Percentiles rank a stretch among this genome's conserved stretches.
Evolutionary conservation across 2,888 invertebrate genomes (phyloP).

Genomic region (Stenodera caucasica): DNA sequence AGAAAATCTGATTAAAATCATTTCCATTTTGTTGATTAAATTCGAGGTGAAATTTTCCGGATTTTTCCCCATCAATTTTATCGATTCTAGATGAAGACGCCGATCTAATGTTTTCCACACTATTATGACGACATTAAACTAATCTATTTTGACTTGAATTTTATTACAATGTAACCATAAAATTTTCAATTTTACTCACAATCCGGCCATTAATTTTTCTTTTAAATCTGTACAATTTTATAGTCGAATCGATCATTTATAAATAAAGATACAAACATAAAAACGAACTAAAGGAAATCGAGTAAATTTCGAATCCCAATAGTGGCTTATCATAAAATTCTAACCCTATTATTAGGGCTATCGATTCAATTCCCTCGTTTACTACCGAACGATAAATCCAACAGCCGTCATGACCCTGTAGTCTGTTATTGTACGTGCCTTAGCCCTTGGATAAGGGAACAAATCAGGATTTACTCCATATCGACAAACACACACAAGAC

Average conservation of each 20-base stretch:
- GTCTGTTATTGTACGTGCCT: neutral
- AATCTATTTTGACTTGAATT: too few species aligned
- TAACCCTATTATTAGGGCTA: neutral
- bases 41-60: neutral
- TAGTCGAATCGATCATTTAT: neutral
- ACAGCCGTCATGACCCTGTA: neutral
- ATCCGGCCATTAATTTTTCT: neutral
- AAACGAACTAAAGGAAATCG: neutral
- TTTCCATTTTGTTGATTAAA: conserved; percentile 3
- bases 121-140: too few species aligned
- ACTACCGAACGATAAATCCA: neutral
- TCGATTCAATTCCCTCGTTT: neutral
- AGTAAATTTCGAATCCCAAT: neutral
- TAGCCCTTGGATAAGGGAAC: neutral
- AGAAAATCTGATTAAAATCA: neutral
- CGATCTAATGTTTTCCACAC: too few species aligned
- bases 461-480: neutral
- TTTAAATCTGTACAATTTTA: too few species aligned
- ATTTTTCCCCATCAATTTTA: too few species aligned
- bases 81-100: too few species aligned
- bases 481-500: neutral
- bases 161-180: too few species aligned
- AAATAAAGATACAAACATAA: neutral
- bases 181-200: too few species aligned
- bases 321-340: neutral